Evolutionary conservation across 2,797 vertebrate species (phyloP).

Genomic region (Cetoscarus ocellatus): DNA sequence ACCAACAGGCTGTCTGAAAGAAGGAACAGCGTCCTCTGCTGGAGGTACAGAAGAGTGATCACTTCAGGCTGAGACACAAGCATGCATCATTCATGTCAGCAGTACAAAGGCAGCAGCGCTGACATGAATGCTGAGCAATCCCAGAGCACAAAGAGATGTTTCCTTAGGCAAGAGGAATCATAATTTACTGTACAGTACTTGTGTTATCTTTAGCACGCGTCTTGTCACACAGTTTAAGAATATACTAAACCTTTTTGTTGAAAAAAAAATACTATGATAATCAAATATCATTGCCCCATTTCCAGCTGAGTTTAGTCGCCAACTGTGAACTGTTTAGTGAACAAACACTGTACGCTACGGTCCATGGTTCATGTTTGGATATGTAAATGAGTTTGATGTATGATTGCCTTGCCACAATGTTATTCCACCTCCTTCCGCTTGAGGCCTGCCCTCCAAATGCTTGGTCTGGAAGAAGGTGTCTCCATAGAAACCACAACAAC

Average conservation of each 20-base stretch:
- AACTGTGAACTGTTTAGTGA: constrained; percentile 67
- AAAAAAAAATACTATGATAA: neutral
- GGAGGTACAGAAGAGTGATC: constrained; percentile 33
- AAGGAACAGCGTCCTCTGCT: constrained; percentile 64
- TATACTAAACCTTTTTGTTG: neutral
- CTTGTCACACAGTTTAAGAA: constrained; percentile 1
- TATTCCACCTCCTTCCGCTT: constrained; percentile 78
- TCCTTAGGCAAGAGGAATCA: neutral
- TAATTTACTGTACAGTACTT: neutral
- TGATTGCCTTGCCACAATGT: constrained; percentile 78
- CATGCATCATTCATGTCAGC: constrained; percentile 35
- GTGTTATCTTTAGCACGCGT: neutral
- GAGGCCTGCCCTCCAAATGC: constrained; percentile 77
- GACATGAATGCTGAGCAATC: constrained; percentile 37
- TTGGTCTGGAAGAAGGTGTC: constrained; percentile 80
- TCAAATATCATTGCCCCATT: constrained; percentile 7
- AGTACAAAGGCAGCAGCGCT: constrained; percentile 19
- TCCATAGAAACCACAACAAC: constrained; percentile 88
- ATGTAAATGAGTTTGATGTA: constrained; percentile 75
- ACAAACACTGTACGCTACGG: constrained; percentile 64
- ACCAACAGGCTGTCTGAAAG: constrained; percentile 21
- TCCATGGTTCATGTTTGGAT: constrained; percentile 80
- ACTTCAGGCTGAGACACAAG: constrained; percentile 21
- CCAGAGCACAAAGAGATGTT: neutral
- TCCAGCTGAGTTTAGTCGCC: constrained; percentile 45